phyloP scores from a whole-genome alignment of 2,888 invertebrate genomes.

The Mycalesis mineus region DNA sequence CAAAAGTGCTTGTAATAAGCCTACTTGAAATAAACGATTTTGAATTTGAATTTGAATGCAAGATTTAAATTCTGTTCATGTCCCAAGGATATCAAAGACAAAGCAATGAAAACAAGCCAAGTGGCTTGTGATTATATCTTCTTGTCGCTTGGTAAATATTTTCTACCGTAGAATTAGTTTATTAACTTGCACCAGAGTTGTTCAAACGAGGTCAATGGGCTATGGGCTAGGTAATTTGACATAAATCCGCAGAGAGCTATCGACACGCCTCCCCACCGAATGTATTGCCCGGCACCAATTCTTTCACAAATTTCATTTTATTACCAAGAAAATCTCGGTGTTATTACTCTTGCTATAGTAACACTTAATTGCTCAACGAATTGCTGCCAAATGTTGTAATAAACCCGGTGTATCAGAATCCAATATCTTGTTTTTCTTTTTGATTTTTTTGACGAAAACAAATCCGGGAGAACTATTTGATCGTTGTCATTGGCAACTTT shows the following conservation, averaged over 20 bases:
- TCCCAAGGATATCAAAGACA: too few relatives aligned
- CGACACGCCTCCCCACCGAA: constrained; percentile 53
- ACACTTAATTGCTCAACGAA: constrained; percentile 31
- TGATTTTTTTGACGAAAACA: background rate
- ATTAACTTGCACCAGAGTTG: constrained; percentile 31
- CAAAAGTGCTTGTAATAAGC: too few relatives aligned
- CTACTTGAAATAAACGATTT: too few relatives aligned
- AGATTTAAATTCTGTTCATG: too few relatives aligned
- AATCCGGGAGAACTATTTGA: background rate
- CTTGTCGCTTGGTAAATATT: too few relatives aligned
- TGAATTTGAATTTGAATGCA: too few relatives aligned
- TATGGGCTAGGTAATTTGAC: constrained; percentile 66
- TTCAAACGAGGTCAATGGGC: constrained; percentile 58
- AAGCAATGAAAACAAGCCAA: too few relatives aligned
- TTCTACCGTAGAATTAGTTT: background rate
- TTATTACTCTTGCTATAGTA: constrained; percentile 27
- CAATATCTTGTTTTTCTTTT: constrained; percentile 15
- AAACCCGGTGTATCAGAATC: constrained; percentile 23
- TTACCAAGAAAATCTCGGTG: constrained; percentile 34
- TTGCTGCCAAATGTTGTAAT: constrained; percentile 27
- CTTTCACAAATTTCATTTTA: constrained; percentile 50
- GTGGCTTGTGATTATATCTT: too few relatives aligned
- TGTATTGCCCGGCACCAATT: constrained; percentile 54
- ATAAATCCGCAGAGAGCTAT: constrained; percentile 61
- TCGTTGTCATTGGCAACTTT: background rate